Evolutionary conservation across 2,797 vertebrate species (phyloP).

Genomic region (Phaenicophaeus curvirostris): DNA sequence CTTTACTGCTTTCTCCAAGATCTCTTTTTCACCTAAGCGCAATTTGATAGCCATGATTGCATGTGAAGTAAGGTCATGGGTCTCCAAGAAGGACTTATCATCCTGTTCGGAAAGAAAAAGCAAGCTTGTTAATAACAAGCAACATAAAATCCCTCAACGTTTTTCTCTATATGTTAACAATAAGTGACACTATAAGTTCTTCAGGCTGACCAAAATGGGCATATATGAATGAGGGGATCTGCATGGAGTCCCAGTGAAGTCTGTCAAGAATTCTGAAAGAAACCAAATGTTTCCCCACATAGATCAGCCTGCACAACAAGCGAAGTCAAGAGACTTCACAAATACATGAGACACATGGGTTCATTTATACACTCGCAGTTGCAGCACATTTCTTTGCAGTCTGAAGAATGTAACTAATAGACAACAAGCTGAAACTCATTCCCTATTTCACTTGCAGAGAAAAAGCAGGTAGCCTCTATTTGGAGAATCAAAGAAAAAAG

Average conservation of each 20-base stretch:
- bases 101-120: constrained; percentile 76
- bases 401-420: background rate
- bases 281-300: background rate
- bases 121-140: background rate
- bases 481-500: constrained; percentile 16
- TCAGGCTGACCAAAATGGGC: background rate
- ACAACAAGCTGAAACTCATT: constrained; percentile 40
- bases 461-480: constrained; percentile 15
- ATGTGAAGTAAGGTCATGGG: constrained; percentile 82
- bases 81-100: constrained; percentile 85
- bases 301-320: background rate
- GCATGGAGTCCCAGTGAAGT: background rate
- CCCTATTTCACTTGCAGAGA: constrained; percentile 28
- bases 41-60: constrained; percentile 87
- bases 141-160: background rate
- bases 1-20: constrained; percentile 87
- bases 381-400: background rate
- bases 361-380: background rate
- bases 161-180: background rate
- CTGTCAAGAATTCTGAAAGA: background rate
- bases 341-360: background rate
- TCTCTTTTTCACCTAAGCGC: constrained; percentile 92
- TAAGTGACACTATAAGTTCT: background rate
- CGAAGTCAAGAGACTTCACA: background rate
- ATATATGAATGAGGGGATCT: background rate